Evolutionary conservation across 2,797 vertebrate genomes (phyloP).

Genomic region (Microhierax caerulescens): DNA sequence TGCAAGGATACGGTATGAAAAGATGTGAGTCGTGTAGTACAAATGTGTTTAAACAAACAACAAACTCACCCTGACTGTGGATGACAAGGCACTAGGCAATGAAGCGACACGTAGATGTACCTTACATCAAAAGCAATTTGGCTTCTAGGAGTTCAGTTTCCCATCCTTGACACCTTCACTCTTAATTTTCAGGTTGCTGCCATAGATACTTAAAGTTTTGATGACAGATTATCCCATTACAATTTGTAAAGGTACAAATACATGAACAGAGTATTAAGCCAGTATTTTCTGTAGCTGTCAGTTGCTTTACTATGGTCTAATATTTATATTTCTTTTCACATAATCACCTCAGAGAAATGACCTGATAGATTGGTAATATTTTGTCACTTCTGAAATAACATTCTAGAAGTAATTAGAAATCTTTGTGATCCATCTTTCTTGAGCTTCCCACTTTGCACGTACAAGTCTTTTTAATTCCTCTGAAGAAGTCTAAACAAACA

Average conservation of each 20-base stretch:
- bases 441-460: not conserved
- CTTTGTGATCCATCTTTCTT: not conserved
- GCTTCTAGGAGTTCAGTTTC: not conserved
- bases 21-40: not conserved
- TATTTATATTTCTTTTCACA: not conserved
- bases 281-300: not conserved
- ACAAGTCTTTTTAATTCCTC: not conserved
- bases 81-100: not conserved
- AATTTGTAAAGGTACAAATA: not conserved
- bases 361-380: not conserved
- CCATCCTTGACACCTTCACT: not conserved
- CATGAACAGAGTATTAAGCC: not conserved
- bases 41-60: not conserved
- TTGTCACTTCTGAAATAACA: not conserved
- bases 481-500: not conserved
- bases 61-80: not conserved
- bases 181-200: not conserved
- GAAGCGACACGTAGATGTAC: not conserved
- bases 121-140: not conserved
- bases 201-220: not conserved
- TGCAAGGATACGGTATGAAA: not conserved
- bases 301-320: not conserved
- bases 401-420: not conserved
- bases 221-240: not conserved
- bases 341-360: conserved; percentile 5